phyloP scores from a whole-genome alignment of 1,140 invertebrate species.

The Drosophila lini region DNA sequence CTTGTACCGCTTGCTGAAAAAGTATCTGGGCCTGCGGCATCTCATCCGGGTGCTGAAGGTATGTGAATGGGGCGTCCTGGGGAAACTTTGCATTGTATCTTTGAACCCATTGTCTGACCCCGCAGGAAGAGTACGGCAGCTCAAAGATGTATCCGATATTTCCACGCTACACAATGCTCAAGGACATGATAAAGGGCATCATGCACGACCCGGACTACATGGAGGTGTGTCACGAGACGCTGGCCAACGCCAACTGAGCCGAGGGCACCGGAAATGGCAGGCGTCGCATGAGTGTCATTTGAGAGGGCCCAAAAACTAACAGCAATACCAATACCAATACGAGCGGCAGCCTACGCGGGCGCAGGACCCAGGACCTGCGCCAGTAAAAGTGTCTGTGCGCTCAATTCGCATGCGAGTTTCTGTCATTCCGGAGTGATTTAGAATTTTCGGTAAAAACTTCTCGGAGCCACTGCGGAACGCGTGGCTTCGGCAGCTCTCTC shows the following conservation, averaged over 20 bases:
- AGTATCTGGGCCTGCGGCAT: constrained; percentile 94
- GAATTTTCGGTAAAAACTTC: constrained; percentile 48
- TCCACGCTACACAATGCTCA: constrained; percentile 96
- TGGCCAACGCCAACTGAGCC: constrained; percentile 83
- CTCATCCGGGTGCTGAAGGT: constrained; percentile 95
- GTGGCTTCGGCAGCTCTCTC: constrained; percentile 21
- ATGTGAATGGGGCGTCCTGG: constrained; percentile 52
- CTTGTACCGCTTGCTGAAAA: constrained; percentile 94
- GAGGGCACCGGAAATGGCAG: constrained; percentile 81
- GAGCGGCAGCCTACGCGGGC: constrained; percentile 39
- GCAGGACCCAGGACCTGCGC: constrained; percentile 16
- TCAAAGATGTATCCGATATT: constrained; percentile 97
- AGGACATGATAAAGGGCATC: constrained; percentile 97
- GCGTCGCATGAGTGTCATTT: constrained; percentile 82
- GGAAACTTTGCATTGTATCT: constrained; percentile 31
- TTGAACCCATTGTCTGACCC: constrained; percentile 6
- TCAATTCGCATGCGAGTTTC: constrained; percentile 66
- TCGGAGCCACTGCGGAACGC: constrained; percentile 18
- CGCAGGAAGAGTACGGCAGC: constrained; percentile 93
- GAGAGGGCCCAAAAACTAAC: constrained; percentile 58
- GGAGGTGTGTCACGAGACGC: constrained; percentile 95
- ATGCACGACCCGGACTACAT: constrained; percentile 97
- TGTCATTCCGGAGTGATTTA: constrained; percentile 59
- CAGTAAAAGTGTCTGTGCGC: constrained; percentile 12
- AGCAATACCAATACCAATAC: constrained; percentile 46